Percentiles rank a stretch among this genome's conserved stretches.
These are phyloP conservation scores for Urocynchramus pylzowi DNA, from an alignment of 2,113 vertebrate genomes.

Conservation along the genomic window DNA sequence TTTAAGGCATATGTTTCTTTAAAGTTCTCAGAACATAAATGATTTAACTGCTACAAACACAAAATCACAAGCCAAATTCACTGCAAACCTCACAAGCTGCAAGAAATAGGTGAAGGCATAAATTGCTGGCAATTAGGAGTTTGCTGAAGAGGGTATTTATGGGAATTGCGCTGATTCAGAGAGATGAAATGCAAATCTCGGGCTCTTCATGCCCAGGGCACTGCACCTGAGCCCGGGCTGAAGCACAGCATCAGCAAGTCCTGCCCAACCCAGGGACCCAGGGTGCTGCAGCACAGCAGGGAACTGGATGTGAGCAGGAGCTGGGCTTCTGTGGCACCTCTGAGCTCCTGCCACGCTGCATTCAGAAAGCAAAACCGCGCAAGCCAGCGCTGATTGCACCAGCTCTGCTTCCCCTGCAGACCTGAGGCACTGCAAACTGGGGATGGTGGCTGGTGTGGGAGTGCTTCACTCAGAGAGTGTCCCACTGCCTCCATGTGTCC, in stretches of 20 bases:
- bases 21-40: constrained; percentile 45
- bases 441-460: background rate
- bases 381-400: background rate
- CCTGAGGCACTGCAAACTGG: background rate
- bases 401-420: background rate
- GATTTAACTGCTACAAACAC: constrained; percentile 42
- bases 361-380: rapidly evolving
- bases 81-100: constrained; percentile 33
- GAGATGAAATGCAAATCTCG: constrained; percentile 56
- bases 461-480: background rate
- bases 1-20: constrained; percentile 50
- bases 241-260: constrained; percentile 23
- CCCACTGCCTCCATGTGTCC: background rate
- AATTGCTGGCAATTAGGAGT: constrained; percentile 70
- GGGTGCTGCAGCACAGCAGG: background rate
- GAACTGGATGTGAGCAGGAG: background rate
- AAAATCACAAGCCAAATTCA: constrained; percentile 40
- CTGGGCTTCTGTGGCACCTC: background rate
- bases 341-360: rapidly evolving
- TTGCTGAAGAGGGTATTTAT: constrained; percentile 43
- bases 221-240: constrained; percentile 25
- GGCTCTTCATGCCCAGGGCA: background rate
- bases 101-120: constrained; percentile 63
- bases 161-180: constrained; percentile 59
- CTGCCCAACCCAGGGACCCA: background rate